These are phyloP conservation scores for Proteles cristata DNA, from an alignment of 2,113 vertebrate species.

Conservation along the genomic window DNA sequence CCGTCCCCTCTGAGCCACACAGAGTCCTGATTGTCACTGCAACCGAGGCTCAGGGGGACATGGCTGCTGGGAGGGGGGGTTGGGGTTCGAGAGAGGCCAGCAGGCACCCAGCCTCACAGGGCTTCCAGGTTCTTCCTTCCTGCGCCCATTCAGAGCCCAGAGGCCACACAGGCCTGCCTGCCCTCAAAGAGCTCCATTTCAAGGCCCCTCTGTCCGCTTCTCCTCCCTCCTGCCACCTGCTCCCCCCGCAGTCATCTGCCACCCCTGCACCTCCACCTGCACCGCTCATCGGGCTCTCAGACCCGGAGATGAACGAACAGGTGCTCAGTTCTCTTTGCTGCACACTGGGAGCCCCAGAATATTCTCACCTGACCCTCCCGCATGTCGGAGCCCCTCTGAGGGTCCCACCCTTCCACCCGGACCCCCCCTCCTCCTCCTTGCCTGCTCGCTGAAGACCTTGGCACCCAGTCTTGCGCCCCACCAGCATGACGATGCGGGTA, in stretches of 20 bases:
- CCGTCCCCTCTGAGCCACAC: background rate
- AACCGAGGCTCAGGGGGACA: background rate
- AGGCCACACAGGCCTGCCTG: background rate
- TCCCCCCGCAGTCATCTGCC: background rate
- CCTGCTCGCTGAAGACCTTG: background rate
- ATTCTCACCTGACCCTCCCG: background rate
- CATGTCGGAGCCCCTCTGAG: background rate
- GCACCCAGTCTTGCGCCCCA: background rate
- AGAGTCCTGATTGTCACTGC: background rate
- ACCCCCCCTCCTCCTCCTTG: background rate
- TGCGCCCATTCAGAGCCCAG: background rate
- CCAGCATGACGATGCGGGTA: background rate
- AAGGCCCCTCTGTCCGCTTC: background rate
- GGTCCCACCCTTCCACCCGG: background rate
- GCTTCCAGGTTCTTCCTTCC: too few relatives aligned
- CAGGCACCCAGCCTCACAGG: background rate
- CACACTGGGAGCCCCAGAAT: background rate
- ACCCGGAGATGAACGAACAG: too few relatives aligned
- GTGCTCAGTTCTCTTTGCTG: background rate
- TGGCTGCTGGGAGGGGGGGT: background rate
- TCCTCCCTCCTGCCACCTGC: background rate
- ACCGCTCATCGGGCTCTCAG: background rate
- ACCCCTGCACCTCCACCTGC: background rate
- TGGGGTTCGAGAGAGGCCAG: background rate
- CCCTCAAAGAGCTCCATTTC: background rate